Conservation (phyloP, 1,140 invertebrate genomes). For the Zaprionus camerounensis region DNA sequence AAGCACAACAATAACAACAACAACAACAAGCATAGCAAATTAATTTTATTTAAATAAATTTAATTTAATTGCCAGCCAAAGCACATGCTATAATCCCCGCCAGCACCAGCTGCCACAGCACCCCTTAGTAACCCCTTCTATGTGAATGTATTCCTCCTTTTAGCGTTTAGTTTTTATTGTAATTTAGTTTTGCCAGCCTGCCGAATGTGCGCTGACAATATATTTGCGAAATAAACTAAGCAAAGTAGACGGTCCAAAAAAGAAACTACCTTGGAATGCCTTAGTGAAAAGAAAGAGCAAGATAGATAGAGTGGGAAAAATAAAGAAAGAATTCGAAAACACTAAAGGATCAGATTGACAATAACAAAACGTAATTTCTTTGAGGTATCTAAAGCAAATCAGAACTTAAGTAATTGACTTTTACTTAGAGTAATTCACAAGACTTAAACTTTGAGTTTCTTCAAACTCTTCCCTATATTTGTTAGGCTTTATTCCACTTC, state of each 20-base stretch:
- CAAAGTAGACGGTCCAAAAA: conserved; percentile 26
- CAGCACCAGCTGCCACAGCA: conserved; percentile 11
- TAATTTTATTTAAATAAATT: conserved; percentile 83
- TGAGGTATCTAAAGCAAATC: too few species aligned
- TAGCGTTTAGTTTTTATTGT: conserved; percentile 56
- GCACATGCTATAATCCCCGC: conserved; percentile 47
- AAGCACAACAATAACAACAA: conserved; percentile 17
- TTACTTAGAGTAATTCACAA: too few species aligned
- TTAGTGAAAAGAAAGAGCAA: neutral
- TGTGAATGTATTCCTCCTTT: conserved; percentile 39
- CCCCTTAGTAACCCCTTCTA: neutral
- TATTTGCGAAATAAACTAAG: conserved; percentile 40
- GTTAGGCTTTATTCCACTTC: neutral
- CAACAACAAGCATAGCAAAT: conserved; percentile 57
- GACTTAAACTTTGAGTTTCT: too few species aligned
- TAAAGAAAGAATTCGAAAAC: neutral
- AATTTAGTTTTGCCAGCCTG: conserved; percentile 63
- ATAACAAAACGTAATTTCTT: too few species aligned
- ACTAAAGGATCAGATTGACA: neutral
- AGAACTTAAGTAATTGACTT: neutral
- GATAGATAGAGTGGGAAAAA: neutral
- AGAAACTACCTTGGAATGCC: conserved; percentile 45
- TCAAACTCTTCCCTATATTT: too few species aligned
- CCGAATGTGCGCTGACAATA: conserved; percentile 35
- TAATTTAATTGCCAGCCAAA: conserved; percentile 78